Evolutionary conservation across 2,888 invertebrate genomes (phyloP), one percentile per base, ranked within the genome.

Genomic region (Melanophora roralis): DNA sequence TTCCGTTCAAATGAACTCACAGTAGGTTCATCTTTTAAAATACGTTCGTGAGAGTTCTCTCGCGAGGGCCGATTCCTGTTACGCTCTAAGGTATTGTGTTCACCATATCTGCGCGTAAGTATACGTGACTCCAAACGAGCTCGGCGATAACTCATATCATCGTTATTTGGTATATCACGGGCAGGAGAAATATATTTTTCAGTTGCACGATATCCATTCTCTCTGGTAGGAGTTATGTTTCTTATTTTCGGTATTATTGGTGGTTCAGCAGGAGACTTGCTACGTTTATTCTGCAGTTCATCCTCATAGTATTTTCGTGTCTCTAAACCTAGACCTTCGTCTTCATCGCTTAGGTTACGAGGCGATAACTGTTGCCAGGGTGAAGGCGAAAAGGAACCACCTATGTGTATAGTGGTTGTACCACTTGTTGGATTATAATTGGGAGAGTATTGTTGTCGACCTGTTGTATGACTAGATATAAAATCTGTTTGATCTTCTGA

Each of bases 291-390:
- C 19, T 80, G 51, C 14, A 76, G 14, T 0, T 83, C 83, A 21
- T 85, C 84, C 62, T 91, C 91, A 72, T 90, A 91, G 57, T 90
- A 90, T 81, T 87, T 90, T 84, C 90, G 86, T 0, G 88, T 88
- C 86, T 95, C 95, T 71, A 94, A 93, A 1, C 95, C 95, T n/a
- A 95, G 89, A 0, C 95, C 95, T 88, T 95, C 95, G 83, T 95
- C 95, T 86, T 95, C 95, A 86, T 95, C 95, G 11, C 95, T 95
- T 71, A 89, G 84, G 75, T 89, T 89, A 6, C 89, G 87, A 0
- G 89, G 88, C 81, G 88, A 89, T 0, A 89, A 68, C 65, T 89
- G 88, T 55, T 89, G 89, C 89, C 89, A 89, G 1, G 88, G 88
- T 5, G 88, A 88, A 0, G 87, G 88, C 0, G 89, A 88, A 14